phyloP scores from a whole-genome alignment of 2,797 vertebrate species.

The Ctenochaetus hawaiiensis region DNA sequence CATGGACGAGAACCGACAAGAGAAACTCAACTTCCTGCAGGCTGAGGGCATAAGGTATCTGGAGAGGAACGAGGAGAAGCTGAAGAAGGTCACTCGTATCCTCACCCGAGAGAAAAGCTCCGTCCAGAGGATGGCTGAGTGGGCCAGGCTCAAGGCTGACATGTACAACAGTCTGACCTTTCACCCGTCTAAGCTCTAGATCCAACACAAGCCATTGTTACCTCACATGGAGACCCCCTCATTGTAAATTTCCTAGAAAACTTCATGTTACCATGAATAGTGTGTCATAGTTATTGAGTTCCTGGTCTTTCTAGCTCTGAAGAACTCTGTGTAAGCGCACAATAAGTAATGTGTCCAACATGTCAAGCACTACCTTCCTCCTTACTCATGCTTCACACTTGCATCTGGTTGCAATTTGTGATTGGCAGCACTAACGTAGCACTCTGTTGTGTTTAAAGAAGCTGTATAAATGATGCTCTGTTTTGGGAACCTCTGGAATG shows the following conservation, averaged over 20 bases:
- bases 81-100: constrained; percentile 89
- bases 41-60: constrained; percentile 91
- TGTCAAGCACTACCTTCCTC: constrained; percentile 33
- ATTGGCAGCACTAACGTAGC: constrained; percentile 7
- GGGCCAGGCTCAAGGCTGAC: constrained; percentile 89
- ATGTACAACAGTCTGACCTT: constrained; percentile 89
- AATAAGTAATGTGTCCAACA: constrained; percentile 19
- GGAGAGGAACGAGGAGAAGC: constrained; percentile 94
- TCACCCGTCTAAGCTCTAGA: constrained; percentile 71
- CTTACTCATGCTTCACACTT: constrained; percentile 10
- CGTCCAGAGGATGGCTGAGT: constrained; percentile 89
- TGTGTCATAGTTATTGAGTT: constrained; percentile 29
- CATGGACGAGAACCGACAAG: constrained; percentile 93
- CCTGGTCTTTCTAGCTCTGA: constrained; percentile 20
- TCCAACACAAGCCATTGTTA: constrained; percentile 15
- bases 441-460: constrained; percentile 6
- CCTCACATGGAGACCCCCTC: constrained; percentile 31
- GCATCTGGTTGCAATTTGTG: constrained; percentile 9
- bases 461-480: constrained; percentile 4
- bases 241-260: constrained; percentile 11
- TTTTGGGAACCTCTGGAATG: not conserved
- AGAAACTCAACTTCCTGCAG: constrained; percentile 92
- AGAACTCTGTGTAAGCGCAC: constrained; percentile 9
- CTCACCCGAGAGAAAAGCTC: constrained; percentile 90
- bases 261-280: not conserved